phyloP scores from a whole-genome alignment of 2,797 vertebrate genomes.

The Cichlasoma orientale region DNA sequence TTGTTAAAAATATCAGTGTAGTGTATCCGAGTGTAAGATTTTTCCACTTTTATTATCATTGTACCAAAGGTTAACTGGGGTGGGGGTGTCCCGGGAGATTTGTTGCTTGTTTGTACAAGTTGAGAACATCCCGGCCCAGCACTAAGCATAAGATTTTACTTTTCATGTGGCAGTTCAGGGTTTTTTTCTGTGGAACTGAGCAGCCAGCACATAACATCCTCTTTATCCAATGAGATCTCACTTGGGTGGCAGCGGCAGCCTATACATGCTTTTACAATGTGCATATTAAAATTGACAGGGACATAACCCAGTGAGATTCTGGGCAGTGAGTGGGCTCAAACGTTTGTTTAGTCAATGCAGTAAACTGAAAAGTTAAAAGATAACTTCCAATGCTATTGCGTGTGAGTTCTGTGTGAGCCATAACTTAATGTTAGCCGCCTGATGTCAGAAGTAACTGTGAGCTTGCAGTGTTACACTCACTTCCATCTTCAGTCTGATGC shows the following conservation, averaged over 20 bases:
- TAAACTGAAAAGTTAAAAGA: not conserved
- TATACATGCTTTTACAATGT: not conserved
- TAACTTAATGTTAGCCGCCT: not conserved
- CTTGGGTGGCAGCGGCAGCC: not conserved
- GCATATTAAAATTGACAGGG: not conserved
- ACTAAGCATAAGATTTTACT: not conserved
- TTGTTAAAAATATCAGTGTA: not conserved
- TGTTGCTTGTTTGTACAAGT: not conserved
- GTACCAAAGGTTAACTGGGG: not conserved
- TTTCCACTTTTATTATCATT: not conserved
- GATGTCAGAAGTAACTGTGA: not conserved
- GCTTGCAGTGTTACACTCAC: not conserved
- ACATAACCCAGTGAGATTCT: not conserved
- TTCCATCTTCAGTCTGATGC: not conserved
- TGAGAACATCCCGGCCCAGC: not conserved
- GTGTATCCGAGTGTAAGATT: not conserved
- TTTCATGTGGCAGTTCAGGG: too few relatives aligned
- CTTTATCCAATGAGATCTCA: not conserved
- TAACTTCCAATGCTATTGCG: not conserved
- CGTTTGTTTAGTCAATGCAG: too few relatives aligned
- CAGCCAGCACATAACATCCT: not conserved
- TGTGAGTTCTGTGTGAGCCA: not conserved
- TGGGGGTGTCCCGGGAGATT: not conserved
- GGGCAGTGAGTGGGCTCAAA: not conserved
- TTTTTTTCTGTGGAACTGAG: not conserved